Percentiles rank a stretch among this genome's conserved stretches.
Conservation (phyloP, 2,888 invertebrate species). For the Chaitophorus viminalis region DNA sequence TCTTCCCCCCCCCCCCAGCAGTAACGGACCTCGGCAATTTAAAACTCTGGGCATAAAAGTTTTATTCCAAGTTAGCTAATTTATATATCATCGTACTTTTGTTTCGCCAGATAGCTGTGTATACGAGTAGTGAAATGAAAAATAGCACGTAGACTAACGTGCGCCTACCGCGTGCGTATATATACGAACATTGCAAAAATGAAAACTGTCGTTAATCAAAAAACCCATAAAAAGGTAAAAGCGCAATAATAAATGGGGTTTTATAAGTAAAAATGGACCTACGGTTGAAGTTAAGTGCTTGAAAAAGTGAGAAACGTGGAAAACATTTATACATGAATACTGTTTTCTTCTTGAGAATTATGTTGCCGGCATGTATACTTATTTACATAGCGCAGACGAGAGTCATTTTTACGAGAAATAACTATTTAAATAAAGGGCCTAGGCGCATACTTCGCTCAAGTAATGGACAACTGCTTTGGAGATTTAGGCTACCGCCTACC, state of each 20-base stretch:
- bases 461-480: neutral
- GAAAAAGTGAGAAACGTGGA: slow-evolving; percentile 51
- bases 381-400: slow-evolving; percentile 26
- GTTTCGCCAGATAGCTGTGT: slow-evolving; percentile 33
- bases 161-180: neutral
- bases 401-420: slow-evolving; percentile 6
- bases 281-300: slow-evolving; percentile 51
- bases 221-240: slow-evolving; percentile 56
- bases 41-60: slow-evolving; percentile 37
- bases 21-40: slow-evolving; percentile 4
- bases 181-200: slow-evolving; percentile 49
- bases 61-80: slow-evolving; percentile 45
- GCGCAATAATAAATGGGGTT: slow-evolving; percentile 55
- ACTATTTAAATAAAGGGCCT: neutral
- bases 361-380: slow-evolving; percentile 18
- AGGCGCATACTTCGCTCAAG: neutral
- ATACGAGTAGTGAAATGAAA: slow-evolving; percentile 42
- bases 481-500: neutral
- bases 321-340: slow-evolving; percentile 51
- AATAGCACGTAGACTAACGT: slow-evolving; percentile 48
- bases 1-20: no score
- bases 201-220: slow-evolving; percentile 60
- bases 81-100: slow-evolving; percentile 56
- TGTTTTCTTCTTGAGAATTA: slow-evolving; percentile 45
- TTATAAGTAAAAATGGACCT: slow-evolving; percentile 53